Evolutionary conservation across 2,888 invertebrate species (phyloP), one percentile per base, ranked within the genome.

Genomic region (Germaria angustata): DNA sequence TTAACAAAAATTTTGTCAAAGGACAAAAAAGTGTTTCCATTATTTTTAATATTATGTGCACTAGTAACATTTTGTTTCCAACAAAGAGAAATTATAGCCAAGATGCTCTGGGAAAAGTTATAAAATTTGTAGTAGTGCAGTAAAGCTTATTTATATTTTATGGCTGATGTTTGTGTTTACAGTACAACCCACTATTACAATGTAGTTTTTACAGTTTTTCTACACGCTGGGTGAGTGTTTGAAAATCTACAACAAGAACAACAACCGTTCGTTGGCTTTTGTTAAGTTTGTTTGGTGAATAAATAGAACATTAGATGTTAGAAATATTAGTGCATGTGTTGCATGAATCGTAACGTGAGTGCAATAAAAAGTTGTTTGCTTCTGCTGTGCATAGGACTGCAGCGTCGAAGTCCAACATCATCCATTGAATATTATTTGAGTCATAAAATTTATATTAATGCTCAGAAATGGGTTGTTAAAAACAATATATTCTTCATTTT

Each of bases 241-340:
- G 55, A 32, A 34, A 46, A 53, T 59, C 20, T 8, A 13, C n/a
- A 24, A 63, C 13, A 17, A 24, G 55, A 69, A 71, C 71, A 22
- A 17, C 53, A 51, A 49, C 63, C 72, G 80, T 68, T 81, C 79
- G 63, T 73, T 78, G 78, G 55, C 81, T 34, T 77, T 53, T 71
- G 41, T 36, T 69, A 8, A 36, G 28, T 53, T 57, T 55, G 17
- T 9, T 6, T 34, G 5, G 34, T 9, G 5, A 39, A 55, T 39
- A 46, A 46, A 4, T 7, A 11, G 13, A 24, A 53, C n/a, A 15
- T 13, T 8, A 55, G 36, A 46, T 32, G 36, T 28, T 75, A 55
- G 8, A 65, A 53, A 53, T 39, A 39, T 44, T 34, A 55, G 22
- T 49, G 61, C 41, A 57, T 36, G 65, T 36, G 22, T 46, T 17